Base-by-base conservation (phyloP, 1,140 invertebrate species). In the Mesaphorura yosii region DNA sequence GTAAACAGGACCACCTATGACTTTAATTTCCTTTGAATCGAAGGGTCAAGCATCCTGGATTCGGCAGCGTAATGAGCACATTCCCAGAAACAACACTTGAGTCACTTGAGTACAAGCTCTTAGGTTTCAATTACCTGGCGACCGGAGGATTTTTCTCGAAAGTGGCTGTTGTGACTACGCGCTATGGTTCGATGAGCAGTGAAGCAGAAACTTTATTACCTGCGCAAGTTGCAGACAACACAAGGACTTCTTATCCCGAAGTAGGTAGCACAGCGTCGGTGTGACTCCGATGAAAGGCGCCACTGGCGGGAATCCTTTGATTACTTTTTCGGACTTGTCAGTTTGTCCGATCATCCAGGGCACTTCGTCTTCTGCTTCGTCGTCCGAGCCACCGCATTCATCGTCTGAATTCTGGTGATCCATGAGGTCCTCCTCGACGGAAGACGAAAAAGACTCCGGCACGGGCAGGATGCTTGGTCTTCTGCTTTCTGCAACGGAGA, bases 271-370 rank as follows among this genome's bases (percentile, higher is more conserved):
- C 14, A 96, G 74, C 1, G 91, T 97, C 2, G 90, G 90, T 69
- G 88, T 95, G 2, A 95, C 92, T 53, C 93, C 92, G 57, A 97
- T 93, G 72, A 96, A 97, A n/a, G 93, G 90, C 17, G 89, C 90
- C 3, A 96, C 88, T 4, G 92, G 92, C 38, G 92, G 93, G 70
- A 96, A 95, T 42, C 91, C 92, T 73, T 94, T 91, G 39, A 57
- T 51, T 22, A 60, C 28, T 23, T 48, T 48, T 12, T 27, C 57
- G 1, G 85, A 83, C 69, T 86, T 89, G 68, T 89, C 86, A 41
- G 84, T 86, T 0, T 84, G 84, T 3, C 85, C 85, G 25, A 23
- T 28, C 60, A 84, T 73, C 86, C 86, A 89, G 2, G 86, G 84
- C 26, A 88, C 86, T 57, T 89, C 84, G 63, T 88, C 86, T 37